A percentile compares a stretch with the other conserved stretches of the same genome.
Conservation (phyloP, 2,888 invertebrate species). For the Pristionchus mayeri region DNA sequence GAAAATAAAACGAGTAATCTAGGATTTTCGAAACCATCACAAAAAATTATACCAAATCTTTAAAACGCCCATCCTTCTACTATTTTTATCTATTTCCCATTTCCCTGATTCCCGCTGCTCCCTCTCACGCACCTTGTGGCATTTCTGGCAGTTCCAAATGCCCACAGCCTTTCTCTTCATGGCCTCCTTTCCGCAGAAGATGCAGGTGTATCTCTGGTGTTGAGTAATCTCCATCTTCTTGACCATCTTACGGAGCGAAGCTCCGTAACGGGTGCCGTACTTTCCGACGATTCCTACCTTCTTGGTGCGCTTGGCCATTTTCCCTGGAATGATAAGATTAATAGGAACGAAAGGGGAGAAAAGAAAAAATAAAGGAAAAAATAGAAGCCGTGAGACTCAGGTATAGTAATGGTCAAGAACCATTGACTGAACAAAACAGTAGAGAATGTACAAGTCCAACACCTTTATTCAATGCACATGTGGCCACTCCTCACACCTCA, state of each 20-base stretch:
- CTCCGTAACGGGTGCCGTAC: constrained; percentile 99
- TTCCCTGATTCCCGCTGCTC: no score
- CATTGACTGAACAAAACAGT: not conserved
- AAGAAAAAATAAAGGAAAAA: no score
- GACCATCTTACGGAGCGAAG: constrained; percentile 98
- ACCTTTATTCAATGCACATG: constrained; percentile 47
- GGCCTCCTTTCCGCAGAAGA: constrained; percentile 99
- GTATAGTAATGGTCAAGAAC: constrained; percentile 18
- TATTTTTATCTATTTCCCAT: no score
- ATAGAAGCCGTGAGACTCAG: not conserved
- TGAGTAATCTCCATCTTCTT: constrained; percentile 98
- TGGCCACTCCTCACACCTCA: constrained; percentile 18
- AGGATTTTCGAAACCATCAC: no score
- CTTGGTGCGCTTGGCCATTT: constrained; percentile 96
- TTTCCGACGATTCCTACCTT: constrained; percentile 99
- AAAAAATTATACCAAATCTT: no score
- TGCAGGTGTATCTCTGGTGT: constrained; percentile 98
- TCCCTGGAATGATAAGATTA: constrained; percentile 38
- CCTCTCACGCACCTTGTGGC: constrained; percentile 85
- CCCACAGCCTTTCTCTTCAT: constrained; percentile 98
- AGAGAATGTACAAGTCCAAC: not conserved
- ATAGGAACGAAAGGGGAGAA: not conserved
- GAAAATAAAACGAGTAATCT: no score
- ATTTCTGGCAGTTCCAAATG: constrained; percentile 97
- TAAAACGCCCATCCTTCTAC: no score